phyloP scores from a whole-genome alignment of 2,113 vertebrate species.

The Lepus timidus region DNA sequence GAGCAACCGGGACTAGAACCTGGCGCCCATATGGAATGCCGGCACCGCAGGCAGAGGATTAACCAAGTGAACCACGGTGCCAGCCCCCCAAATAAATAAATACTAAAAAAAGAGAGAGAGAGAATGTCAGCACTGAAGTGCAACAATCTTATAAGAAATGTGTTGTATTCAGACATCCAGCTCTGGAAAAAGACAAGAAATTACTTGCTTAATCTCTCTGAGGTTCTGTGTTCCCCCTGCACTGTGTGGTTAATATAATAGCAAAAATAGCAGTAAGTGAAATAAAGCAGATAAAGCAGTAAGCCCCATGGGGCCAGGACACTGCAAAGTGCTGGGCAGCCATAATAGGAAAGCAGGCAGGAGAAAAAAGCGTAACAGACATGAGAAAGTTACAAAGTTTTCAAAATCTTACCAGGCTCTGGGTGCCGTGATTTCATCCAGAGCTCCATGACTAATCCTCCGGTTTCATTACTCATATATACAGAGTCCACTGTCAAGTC shows the following conservation, averaged over 20 bases:
- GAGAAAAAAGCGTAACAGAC: not conserved
- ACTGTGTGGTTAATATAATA: not conserved
- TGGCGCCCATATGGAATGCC: too few relatives aligned
- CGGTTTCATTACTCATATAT: not conserved
- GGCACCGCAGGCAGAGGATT: too few relatives aligned
- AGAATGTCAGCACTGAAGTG: conserved; percentile 25
- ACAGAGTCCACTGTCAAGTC: not conserved
- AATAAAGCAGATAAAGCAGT: conserved; percentile 48
- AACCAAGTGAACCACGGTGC: too few relatives aligned
- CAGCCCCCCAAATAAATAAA: too few relatives aligned
- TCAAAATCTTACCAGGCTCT: not conserved
- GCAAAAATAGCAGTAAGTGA: not conserved
- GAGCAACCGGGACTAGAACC: too few relatives aligned
- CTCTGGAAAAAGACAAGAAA: conserved; percentile 23
- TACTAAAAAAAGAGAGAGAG: too few relatives aligned
- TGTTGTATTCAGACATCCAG: conserved; percentile 44
- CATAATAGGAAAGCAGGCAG: not conserved
- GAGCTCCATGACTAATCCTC: not conserved
- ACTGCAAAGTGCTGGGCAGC: not conserved
- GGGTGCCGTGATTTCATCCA: not conserved
- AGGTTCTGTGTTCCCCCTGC: not conserved
- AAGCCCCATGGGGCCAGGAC: not conserved
- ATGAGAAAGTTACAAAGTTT: conserved; percentile 43
- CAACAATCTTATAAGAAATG: not conserved
- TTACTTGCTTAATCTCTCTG: conserved; percentile 43